Conservation (phyloP, 2,888 invertebrate species). For the Morinoia aosen region DNA sequence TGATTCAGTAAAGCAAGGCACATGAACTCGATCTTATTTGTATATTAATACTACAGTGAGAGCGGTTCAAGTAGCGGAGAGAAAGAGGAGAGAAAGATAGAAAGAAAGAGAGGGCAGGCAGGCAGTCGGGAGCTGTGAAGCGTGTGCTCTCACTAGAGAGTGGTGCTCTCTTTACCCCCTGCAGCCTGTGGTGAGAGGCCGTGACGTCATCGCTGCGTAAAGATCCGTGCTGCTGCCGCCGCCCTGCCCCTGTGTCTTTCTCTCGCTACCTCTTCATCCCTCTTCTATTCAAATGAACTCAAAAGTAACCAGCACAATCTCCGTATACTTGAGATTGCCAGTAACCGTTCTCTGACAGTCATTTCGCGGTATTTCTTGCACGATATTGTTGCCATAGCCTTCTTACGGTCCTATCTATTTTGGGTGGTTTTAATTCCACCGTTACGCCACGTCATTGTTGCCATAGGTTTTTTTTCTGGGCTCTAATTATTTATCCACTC, state of each 20-base stretch:
- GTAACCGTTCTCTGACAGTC: no score
- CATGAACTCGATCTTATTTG: no score
- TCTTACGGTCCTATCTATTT: no score
- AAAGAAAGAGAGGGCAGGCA: neutral
- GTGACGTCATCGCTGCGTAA: neutral
- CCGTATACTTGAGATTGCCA: neutral
- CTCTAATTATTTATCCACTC: no score
- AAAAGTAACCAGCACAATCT: neutral
- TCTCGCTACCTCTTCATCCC: neutral
- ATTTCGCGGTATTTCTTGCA: no score
- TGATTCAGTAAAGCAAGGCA: no score
- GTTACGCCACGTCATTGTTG: no score
- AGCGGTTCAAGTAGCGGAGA: neutral
- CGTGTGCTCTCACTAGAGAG: neutral
- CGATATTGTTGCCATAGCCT: no score
- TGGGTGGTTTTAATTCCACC: no score
- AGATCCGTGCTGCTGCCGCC: conserved; percentile 37
- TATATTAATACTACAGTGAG: neutral
- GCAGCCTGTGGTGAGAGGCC: neutral
- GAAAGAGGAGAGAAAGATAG: no score
- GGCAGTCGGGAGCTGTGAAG: neutral
- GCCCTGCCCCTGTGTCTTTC: conserved; percentile 25
- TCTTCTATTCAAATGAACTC: neutral
- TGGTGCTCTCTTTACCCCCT: neutral
- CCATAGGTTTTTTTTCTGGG: no score